phyloP scores from a whole-genome alignment of 2,797 vertebrate genomes.

The Pseudochaenichthys georgianus region DNA sequence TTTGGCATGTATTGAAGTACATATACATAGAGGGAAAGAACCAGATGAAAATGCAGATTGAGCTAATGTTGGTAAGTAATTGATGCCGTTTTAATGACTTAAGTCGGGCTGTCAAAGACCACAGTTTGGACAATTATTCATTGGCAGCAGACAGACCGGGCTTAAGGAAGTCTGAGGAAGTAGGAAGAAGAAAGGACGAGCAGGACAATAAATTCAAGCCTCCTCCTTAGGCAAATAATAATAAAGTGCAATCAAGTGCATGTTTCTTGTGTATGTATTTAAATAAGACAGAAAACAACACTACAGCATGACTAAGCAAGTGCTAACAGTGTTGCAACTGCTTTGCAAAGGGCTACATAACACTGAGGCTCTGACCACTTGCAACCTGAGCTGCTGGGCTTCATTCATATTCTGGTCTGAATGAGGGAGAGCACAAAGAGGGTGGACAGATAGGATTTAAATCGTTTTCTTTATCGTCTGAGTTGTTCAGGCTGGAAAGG shows the following conservation, averaged over 20 bases:
- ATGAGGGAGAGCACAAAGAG: constrained; percentile 34
- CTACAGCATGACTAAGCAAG: background rate
- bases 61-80: background rate
- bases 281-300: constrained; percentile 14
- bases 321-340: background rate
- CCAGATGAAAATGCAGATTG: rapidly evolving
- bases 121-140: constrained; percentile 6
- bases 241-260: constrained; percentile 14
- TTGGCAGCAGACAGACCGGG: background rate
- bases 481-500: constrained; percentile 1
- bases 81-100: constrained; percentile 6
- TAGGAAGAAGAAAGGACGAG: background rate
- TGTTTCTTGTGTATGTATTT: background rate
- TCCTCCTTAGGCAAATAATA: background rate
- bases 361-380: constrained; percentile 3
- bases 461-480: constrained; percentile 15
- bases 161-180: background rate
- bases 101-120: constrained; percentile 7
- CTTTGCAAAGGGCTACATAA: constrained; percentile 11
- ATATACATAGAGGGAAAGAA: background rate
- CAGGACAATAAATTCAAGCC: background rate
- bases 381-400: constrained; percentile 27
- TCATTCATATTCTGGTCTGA: constrained; percentile 21
- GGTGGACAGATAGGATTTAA: constrained; percentile 13
- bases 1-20: background rate